Evolutionary conservation across 2,113 vertebrate species (phyloP), one percentile per base, ranked within the genome.

Genomic region (Amphiprion ocellaris): DNA sequence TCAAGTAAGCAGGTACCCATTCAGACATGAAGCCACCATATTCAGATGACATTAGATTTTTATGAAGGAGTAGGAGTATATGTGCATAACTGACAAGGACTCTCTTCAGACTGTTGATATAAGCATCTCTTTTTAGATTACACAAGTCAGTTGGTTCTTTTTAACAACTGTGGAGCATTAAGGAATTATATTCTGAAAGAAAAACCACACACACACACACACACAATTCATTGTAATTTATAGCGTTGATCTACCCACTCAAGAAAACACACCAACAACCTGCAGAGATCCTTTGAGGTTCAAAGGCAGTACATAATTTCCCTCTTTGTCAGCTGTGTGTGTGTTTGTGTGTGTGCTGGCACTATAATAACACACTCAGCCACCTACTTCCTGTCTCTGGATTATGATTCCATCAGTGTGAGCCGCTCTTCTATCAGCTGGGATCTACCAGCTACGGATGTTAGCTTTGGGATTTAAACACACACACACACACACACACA

Each of bases 321-420:
- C 53, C 33, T 59, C 61, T 60, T 3, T 70, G 58, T 88, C 73
- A 74, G 50, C 56, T 55, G 49, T 24, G 75, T 73, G 63, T 74
- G 61, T 78, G 54, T 70, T 46, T 62, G 59, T 77, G 53, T 79
- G 69, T 77, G 69, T 74, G 37, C 47, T 24, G 2, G 12, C 24
- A 0, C 5, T 52, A 26, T 61, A 28, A 61, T 68, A 53, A 80
- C 60, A 69, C 23, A 64, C 55, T 71, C 50, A 68, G 69, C 56
- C 54, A 12, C 28, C 23, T 17, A 81, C 86, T 88, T 90, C 89
- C 89, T 85, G 89, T 83, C 84, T 73, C 79, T 78, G 87, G 87
- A 85, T 89, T 87, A 81, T 87, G 86, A 88, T 87, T 70, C 73
- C 76, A 76, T 88, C 79, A 84, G 58, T 46, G 65, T 0, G 37